phyloP scores from a whole-genome alignment of 2,888 invertebrate genomes.

The Galeruca laticollis region DNA sequence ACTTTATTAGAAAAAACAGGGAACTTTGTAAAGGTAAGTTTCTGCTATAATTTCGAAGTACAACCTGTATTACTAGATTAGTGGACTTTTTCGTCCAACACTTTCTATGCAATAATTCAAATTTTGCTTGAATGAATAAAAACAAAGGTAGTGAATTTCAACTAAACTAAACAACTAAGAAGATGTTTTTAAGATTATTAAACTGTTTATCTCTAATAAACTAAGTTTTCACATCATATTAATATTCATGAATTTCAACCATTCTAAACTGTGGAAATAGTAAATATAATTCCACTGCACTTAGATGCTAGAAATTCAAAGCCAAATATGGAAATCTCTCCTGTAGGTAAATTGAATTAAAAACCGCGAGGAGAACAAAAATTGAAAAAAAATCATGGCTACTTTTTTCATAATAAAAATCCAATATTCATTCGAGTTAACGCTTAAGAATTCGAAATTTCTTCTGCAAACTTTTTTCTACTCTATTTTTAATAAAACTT shows the following conservation, averaged over 20 bases:
- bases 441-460: background rate
- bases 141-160: no score
- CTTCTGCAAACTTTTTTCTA: no score
- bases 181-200: background rate
- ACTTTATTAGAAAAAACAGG: no score
- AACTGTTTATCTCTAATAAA: background rate
- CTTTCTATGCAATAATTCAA: no score
- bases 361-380: constrained; percentile 1
- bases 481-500: no score
- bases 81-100: no score
- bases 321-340: constrained; percentile 5
- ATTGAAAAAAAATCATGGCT: background rate
- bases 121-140: no score
- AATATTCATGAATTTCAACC: background rate
- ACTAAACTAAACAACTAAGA: background rate
- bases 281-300: constrained; percentile 1
- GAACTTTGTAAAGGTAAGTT: no score
- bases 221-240: background rate
- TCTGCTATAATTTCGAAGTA: no score
- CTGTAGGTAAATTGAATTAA: constrained; percentile 12
- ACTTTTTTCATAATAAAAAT: background rate
- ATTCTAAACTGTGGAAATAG: background rate
- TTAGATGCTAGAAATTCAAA: constrained; percentile 2
- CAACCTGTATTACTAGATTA: no score
- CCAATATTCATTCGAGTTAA: background rate